Conservation (phyloP, 2,888 invertebrate genomes). For the Phania funesta region DNA sequence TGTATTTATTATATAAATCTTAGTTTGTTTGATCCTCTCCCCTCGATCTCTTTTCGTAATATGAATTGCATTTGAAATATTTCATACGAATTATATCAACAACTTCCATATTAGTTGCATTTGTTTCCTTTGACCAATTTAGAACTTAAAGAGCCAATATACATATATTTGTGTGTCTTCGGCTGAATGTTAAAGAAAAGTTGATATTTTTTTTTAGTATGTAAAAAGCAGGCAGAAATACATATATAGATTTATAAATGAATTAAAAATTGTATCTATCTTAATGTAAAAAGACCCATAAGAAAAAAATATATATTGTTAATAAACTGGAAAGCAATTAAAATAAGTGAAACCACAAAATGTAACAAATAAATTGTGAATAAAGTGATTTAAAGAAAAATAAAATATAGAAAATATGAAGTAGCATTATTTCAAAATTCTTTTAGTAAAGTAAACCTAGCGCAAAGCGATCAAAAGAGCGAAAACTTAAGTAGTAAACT, state of each 20-base stretch:
- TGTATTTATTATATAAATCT: not conserved
- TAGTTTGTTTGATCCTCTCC: not conserved
- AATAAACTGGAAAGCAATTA: slow-evolving; percentile 14
- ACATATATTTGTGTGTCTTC: slow-evolving; percentile 2
- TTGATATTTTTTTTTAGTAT: not conserved
- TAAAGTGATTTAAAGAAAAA: slow-evolving; percentile 2
- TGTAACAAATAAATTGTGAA: slow-evolving; percentile 20
- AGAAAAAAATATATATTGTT: not conserved
- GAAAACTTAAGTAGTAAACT: too few relatives aligned
- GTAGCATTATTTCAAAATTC: not conserved
- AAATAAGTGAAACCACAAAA: not conserved
- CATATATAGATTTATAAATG: not conserved
- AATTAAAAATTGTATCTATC: not conserved
- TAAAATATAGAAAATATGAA: not conserved
- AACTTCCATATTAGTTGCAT: slow-evolving; percentile 6
- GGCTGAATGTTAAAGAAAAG: slow-evolving; percentile 19
- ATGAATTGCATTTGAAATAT: not conserved
- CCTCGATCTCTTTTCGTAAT: not conserved
- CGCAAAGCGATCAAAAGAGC: too few relatives aligned
- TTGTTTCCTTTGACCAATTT: slow-evolving; percentile 10
- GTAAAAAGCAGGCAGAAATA: not conserved
- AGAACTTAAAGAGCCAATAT: not conserved
- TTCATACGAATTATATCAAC: not conserved
- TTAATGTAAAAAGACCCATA: slow-evolving; percentile 7
- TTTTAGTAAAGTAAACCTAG: not conserved